These are phyloP conservation scores for Cisticola juncidis DNA, from an alignment of 2,113 vertebrate genomes.

Conservation along the genomic window DNA sequence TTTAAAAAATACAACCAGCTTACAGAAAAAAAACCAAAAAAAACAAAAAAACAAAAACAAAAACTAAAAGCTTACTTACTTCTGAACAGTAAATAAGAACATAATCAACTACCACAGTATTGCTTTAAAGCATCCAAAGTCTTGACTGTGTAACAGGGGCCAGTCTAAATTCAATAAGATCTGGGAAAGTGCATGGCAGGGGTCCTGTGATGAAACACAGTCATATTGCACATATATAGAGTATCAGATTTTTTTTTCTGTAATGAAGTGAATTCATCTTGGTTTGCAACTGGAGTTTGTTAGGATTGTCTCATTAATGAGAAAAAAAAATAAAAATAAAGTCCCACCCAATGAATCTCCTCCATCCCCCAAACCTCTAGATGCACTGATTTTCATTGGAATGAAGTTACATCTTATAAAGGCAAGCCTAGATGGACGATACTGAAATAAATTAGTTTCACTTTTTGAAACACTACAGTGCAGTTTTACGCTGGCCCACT, in stretches of 20 bases:
- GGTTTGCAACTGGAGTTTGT: background rate
- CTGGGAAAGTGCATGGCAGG: background rate
- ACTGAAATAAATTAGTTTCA: background rate
- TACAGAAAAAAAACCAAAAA: background rate
- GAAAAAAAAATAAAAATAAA: background rate
- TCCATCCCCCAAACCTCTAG: background rate
- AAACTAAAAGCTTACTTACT: background rate
- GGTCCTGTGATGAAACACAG: background rate
- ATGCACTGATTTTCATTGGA: background rate
- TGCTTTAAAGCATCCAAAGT: background rate
- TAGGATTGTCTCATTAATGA: background rate
- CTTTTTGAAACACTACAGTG: background rate
- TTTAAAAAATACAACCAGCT: background rate
- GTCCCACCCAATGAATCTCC: rapidly evolving
- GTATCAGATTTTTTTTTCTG: background rate
- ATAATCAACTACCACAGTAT: background rate
- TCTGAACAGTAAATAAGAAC: background rate
- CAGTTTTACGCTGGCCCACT: background rate
- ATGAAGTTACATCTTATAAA: background rate
- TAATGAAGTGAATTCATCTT: background rate
- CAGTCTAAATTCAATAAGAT: background rate
- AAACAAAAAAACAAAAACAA: rapidly evolving
- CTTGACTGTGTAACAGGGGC: background rate
- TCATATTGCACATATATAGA: background rate
- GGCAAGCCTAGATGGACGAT: background rate